phyloP scores from a whole-genome alignment of 2,797 vertebrate genomes.

The Molossus molossus region DNA sequence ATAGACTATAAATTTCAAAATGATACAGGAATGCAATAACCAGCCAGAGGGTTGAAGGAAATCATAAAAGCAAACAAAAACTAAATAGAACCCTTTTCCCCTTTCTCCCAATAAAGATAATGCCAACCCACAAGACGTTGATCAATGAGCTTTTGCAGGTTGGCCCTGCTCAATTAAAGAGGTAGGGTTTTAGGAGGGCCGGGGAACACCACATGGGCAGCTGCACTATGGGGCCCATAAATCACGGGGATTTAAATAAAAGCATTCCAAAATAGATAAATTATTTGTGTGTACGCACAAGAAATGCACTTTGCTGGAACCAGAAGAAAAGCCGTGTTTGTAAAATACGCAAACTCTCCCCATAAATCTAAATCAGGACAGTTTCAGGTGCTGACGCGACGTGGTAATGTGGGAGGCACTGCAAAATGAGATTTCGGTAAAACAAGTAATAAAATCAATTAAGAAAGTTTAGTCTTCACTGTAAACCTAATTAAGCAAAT shows the following conservation, averaged over 20 bases:
- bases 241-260: conserved; percentile 75
- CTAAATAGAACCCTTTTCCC: conserved; percentile 16
- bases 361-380: conserved; percentile 80
- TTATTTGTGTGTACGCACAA: conserved; percentile 68
- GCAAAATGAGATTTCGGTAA: conserved; percentile 72
- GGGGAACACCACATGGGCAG: conserved; percentile 35
- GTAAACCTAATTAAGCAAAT: conserved; percentile 71
- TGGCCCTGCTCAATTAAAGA: conserved; percentile 21
- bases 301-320: conserved; percentile 73
- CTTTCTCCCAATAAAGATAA: conserved; percentile 11
- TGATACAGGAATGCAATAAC: conserved; percentile 86
- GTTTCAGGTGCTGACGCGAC: conserved; percentile 54
- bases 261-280: conserved; percentile 63
- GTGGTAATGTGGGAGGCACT: conserved; percentile 56
- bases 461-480: conserved; percentile 78
- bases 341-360: conserved; percentile 76
- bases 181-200: conserved; percentile 57
- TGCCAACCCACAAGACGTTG: neutral
- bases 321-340: conserved; percentile 66
- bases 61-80: conserved; percentile 86
- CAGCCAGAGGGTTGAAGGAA: conserved; percentile 80
- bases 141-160: neutral
- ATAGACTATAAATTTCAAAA: conserved; percentile 89
- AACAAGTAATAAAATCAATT: conserved; percentile 84
- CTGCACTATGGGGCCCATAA: conserved; percentile 50